phyloP scores from a whole-genome alignment of 1,140 invertebrate species.

The Heliconius eleuchia region DNA sequence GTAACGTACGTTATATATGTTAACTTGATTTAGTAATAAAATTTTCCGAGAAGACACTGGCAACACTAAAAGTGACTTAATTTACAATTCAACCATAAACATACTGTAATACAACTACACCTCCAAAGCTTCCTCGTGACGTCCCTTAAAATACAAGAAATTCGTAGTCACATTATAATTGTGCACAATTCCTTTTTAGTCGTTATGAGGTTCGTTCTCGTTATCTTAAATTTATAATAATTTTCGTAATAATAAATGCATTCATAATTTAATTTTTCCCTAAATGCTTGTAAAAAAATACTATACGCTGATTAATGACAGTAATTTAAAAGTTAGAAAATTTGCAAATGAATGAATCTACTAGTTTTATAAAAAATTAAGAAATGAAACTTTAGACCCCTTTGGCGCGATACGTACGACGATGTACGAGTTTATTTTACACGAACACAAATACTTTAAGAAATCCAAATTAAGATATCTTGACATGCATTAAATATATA shows the following conservation, averaged over 20 bases:
- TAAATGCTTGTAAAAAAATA: conserved; percentile 40
- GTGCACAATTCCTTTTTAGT: conserved; percentile 74
- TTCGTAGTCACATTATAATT: conserved; percentile 66
- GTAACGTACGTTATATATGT: not conserved
- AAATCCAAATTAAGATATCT: conserved; percentile 2
- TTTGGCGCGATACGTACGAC: conserved; percentile 17
- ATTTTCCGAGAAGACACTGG: conserved; percentile 2
- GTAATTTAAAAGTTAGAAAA: conserved; percentile 36
- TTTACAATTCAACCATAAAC: conserved; percentile 50
- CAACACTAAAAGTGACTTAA: conserved; percentile 14
- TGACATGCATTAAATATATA: not conserved
- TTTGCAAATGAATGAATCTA: conserved; percentile 50
- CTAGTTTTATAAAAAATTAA: conserved; percentile 52
- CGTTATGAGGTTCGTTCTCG: conserved; percentile 55
- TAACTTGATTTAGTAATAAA: not conserved
- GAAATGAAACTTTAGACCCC: conserved; percentile 41
- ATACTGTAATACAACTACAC: conserved; percentile 46
- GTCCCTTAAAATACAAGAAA: conserved; percentile 60
- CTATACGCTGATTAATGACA: conserved; percentile 26
- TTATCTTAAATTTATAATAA: conserved; percentile 46
- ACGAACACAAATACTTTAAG: not conserved
- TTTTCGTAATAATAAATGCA: conserved; percentile 72
- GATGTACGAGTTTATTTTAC: not conserved
- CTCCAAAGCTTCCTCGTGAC: conserved; percentile 49
- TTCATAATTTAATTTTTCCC: conserved; percentile 37